phyloP scores from a whole-genome alignment of 2,797 vertebrate genomes.

The Percopsis omiscomaycus region DNA sequence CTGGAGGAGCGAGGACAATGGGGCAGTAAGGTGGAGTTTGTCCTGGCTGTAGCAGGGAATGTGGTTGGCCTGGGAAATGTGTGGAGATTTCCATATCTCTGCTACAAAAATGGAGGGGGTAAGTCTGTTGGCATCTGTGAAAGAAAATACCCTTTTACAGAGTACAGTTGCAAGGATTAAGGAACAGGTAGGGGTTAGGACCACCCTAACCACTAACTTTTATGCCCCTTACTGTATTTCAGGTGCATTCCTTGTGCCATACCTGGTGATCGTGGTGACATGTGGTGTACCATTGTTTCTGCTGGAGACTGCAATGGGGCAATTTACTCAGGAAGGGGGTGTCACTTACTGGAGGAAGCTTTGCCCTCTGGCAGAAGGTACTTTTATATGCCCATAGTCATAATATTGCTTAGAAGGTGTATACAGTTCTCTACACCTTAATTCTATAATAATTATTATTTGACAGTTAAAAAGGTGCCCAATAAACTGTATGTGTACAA shows the following conservation, averaged over 20 bases:
- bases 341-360: constrained; percentile 77
- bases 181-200: no score
- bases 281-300: constrained; percentile 77
- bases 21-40: constrained; percentile 70
- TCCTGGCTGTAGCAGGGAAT: constrained; percentile 74
- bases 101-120: constrained; percentile 81
- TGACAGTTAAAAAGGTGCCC: no score
- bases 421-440: no score
- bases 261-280: constrained; percentile 73
- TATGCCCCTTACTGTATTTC: background rate
- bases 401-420: background rate
- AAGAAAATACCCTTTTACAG: no score
- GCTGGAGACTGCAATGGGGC: constrained; percentile 73
- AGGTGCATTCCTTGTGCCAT: constrained; percentile 80
- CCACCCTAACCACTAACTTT: no score
- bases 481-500: no score
- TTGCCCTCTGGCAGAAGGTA: constrained; percentile 76
- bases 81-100: constrained; percentile 80
- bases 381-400: no score
- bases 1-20: constrained; percentile 74
- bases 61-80: constrained; percentile 76
- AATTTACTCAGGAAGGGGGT: constrained; percentile 73
- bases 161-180: no score
- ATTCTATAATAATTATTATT: no score
- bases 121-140: constrained; percentile 19